A percentile compares a stretch with the other conserved stretches of the same genome.
Evolutionary conservation across 2,888 invertebrate species (phyloP).

Genomic region (Himalopsyche kuldschensis): DNA sequence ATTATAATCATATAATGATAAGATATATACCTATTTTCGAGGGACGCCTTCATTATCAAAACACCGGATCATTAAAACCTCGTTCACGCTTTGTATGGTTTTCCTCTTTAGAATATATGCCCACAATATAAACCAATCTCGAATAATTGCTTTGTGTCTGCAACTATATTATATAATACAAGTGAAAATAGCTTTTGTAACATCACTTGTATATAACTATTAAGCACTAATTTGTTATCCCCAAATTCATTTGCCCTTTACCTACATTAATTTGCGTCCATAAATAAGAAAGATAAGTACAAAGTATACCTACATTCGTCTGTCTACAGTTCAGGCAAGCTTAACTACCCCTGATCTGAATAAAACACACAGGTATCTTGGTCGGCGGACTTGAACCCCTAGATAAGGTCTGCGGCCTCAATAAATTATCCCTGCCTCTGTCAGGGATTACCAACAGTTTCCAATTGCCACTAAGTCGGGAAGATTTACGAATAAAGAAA

Average conservation of each 20-base stretch:
- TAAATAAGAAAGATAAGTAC: background rate
- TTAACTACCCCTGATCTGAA: constrained; percentile 8
- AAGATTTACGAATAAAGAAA: background rate
- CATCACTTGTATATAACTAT: background rate
- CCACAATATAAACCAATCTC: no score
- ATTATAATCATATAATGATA: no score
- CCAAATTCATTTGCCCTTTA: background rate
- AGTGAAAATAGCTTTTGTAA: background rate
- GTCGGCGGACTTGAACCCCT: constrained; percentile 14
- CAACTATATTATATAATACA: no score
- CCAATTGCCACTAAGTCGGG: background rate
- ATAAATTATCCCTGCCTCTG: constrained; percentile 11
- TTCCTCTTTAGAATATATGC: no score
- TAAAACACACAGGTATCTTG: constrained; percentile 19
- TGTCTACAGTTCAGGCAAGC: background rate
- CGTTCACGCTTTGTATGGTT: no score
- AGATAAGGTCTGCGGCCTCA: constrained; percentile 25
- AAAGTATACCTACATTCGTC: background rate
- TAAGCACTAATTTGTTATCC: background rate
- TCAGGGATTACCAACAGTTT: background rate
- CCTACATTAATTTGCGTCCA: background rate
- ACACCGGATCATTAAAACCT: no score
- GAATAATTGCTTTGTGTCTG: no score
- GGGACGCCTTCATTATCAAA: no score
- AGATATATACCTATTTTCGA: no score